Conservation (phyloP, 2,797 vertebrate genomes). For the Chromobotia macracanthus region DNA sequence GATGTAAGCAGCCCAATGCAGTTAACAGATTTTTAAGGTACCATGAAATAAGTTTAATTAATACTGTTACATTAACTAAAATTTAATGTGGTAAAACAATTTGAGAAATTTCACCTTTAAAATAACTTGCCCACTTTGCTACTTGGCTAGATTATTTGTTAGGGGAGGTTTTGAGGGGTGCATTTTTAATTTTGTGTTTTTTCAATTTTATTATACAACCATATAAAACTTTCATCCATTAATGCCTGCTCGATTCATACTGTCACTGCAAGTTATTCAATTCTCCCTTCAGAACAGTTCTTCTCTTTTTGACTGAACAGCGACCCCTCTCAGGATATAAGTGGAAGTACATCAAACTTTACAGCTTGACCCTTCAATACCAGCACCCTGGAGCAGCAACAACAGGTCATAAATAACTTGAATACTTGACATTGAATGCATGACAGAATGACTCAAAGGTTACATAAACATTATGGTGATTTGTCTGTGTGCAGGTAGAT, state of each 20-base stretch:
- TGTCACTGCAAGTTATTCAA: no score
- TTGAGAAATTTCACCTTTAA: no score
- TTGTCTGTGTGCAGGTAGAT: conserved; percentile 68
- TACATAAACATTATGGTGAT: conserved; percentile 44
- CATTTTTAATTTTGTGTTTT: no score
- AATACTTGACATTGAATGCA: neutral
- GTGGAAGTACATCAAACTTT: conserved; percentile 67
- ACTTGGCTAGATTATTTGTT: no score
- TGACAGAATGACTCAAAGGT: conserved; percentile 19
- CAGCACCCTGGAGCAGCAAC: conserved; percentile 66
- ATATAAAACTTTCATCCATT: neutral
- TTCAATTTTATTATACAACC: neutral
- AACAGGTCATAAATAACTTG: conserved; percentile 33
- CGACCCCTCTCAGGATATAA: conserved; percentile 63
- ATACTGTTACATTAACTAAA: neutral
- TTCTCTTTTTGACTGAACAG: conserved; percentile 62
- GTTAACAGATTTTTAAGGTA: neutral
- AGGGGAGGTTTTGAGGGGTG: no score
- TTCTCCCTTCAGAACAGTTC: neutral
- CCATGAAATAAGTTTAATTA: neutral
- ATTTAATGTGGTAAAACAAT: neutral
- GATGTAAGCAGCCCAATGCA: neutral
- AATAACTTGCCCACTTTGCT: no score
- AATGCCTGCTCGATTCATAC: neutral
- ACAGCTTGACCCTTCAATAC: conserved; percentile 70